Base-by-base conservation (phyloP, 2,888 invertebrate species). In the Synergus gifuensis region DNA sequence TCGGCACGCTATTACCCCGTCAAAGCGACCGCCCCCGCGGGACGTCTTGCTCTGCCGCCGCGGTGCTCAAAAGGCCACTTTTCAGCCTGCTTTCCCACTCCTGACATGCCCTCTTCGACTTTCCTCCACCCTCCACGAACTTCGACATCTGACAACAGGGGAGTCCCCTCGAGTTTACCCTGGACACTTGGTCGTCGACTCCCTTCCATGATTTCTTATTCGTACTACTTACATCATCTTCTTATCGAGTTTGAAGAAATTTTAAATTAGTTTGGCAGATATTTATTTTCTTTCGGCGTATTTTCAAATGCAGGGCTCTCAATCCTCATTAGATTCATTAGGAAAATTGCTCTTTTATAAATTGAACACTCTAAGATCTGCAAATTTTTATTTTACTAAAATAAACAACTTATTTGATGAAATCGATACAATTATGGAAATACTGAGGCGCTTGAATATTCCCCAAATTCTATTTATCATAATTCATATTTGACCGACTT, bases 1-100 rank as follows among this genome's bases (percentile, higher is more conserved):
- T 91, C 90, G 89, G 91, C 91, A 90, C 90, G 89, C 91, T 87
- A 91, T 92, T 91, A 91, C 88, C 89, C 66, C 88, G 88, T 89
- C 90, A 91, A 92, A 91, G 90, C 89, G 49, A 86, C 91, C 91
- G 91, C 89, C 92, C 90, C 91, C 91, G 90, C 91, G 90, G 67
- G 67, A 82, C 78, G 79, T 80, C 80, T 66, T 78, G 73, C 73
- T 82, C 78, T 79, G 81, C 78, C 77, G 79, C 77, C 80, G 81
- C 81, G 78, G 66, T 80, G 79, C 80, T 82, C 82, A 80, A 82
- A 80, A 81, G 82, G 80, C 81, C 82, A 78, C 79, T 82, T 73
- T 73, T 54, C 54, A 73, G n/a, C 22, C 36, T 36, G 49, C 54
- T 73, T 73, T 73, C 73, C 54, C 36, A 67, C 40, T 46, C 36